These are phyloP conservation scores for Cryptotis parvus DNA, from an alignment of 2,113 vertebrate genomes.

Conservation along the genomic window DNA sequence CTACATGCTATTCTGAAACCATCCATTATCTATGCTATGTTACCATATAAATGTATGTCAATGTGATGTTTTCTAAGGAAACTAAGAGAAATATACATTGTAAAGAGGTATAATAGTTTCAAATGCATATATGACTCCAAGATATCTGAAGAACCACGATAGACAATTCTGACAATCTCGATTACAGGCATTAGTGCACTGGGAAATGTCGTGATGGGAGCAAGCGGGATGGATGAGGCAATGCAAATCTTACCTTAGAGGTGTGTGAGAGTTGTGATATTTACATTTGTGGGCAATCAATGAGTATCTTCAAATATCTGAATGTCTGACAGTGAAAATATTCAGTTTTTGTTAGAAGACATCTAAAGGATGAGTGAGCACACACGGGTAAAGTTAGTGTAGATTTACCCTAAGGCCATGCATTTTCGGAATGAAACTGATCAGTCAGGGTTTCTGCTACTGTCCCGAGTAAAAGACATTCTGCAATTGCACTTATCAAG, in stretches of 20 bases:
- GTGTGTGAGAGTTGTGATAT: constrained; percentile 31
- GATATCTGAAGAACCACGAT: constrained; percentile 35
- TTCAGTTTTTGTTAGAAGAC: constrained; percentile 24
- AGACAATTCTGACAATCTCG: background rate
- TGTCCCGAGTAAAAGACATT: background rate
- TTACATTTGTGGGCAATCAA: constrained; percentile 52
- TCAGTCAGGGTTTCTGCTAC: background rate
- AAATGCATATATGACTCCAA: constrained; percentile 11
- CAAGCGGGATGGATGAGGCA: constrained; percentile 5
- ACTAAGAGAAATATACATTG: background rate
- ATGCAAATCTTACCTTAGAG: constrained; percentile 52
- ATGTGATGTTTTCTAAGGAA: background rate
- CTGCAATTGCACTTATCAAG: background rate
- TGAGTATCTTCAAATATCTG: constrained; percentile 64
- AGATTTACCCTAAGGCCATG: constrained; percentile 14
- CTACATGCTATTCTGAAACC: background rate
- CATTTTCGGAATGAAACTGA: constrained; percentile 17
- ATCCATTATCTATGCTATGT: background rate
- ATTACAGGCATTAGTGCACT: background rate
- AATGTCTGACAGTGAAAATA: constrained; percentile 60
- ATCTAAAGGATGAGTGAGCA: background rate
- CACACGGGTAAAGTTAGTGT: constrained; percentile 10
- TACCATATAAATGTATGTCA: background rate
- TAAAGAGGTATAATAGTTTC: background rate
- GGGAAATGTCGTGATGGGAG: constrained; percentile 21